phyloP scores from a whole-genome alignment of 1,140 invertebrate species.

The Phymorhynchus buccinoides region DNA sequence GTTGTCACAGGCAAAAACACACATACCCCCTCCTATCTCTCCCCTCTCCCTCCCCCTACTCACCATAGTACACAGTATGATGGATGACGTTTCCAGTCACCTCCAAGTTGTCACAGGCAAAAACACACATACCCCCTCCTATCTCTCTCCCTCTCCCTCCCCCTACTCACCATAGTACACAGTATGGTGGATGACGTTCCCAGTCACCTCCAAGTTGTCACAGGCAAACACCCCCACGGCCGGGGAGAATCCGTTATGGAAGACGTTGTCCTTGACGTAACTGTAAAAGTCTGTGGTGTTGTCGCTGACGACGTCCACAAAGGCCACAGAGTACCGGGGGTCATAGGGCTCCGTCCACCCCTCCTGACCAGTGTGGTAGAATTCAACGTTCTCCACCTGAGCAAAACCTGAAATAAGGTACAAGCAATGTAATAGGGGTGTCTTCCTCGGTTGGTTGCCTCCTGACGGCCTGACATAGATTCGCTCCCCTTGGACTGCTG shows the following conservation, averaged over 20 bases:
- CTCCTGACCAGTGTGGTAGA: constrained; percentile 65
- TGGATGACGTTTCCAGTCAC: too few species aligned
- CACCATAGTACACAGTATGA: too few species aligned
- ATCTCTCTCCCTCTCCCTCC: too few species aligned
- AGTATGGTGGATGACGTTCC: constrained; percentile 61
- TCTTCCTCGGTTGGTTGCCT: too few species aligned
- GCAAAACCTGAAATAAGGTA: constrained; percentile 65
- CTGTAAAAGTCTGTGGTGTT: constrained; percentile 44
- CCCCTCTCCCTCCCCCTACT: too few species aligned
- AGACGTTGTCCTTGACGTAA: constrained; percentile 58
- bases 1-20: too few species aligned
- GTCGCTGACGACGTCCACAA: constrained; percentile 53
- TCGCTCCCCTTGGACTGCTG: too few species aligned
- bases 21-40: too few species aligned
- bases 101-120: too few species aligned
- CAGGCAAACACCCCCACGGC: constrained; percentile 61
- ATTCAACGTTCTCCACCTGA: constrained; percentile 61
- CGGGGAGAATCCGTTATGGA: constrained; percentile 59
- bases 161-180: constrained; percentile 54
- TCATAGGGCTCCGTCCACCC: constrained; percentile 62
- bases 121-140: too few species aligned
- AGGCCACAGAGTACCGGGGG: constrained; percentile 63
- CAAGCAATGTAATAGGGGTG: too few species aligned
- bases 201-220: constrained; percentile 47
- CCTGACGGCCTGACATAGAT: too few species aligned